Evolutionary conservation across 2,888 invertebrate species (phyloP), one percentile per base, ranked within the genome.

Genomic region (Pachycephus smyrnensis): DNA sequence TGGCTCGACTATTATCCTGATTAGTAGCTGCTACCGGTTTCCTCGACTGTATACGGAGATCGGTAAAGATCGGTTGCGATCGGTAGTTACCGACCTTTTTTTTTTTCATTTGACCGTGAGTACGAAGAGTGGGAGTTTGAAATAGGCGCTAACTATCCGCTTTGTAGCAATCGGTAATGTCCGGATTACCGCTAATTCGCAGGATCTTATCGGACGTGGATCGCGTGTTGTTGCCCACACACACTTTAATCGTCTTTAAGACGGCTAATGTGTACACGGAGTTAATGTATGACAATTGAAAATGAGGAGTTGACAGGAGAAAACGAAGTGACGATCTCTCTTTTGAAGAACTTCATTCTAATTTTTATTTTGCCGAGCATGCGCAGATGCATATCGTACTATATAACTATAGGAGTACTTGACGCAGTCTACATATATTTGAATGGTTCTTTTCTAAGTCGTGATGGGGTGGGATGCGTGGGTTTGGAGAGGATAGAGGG

Each of bases 121-220:
- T 23, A 55, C 15, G 55, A 23, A 4, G 55, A 23, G 55, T 9
- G 55, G 23, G 1, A 23, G 55, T 9, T 23, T 23, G 55, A 55
- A 23, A 23, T 55, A 55, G 55, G 23, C 2, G 55, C 55, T 55
- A 55, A 55, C 23, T 9, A 55, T 55, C 2, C 9, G 55, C 55
- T 55, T 55, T 55, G 23, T 55, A 23, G 23, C 23, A 23, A 55
- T 55, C 55, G 55, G 23, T 89, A 88, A 89, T 89, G 89, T 89
- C 88, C 88, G 84, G 87, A 89, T 88, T 88, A 86, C 84, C 87
- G 86, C 89, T 89, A 89, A 89, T 89, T 89, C 89, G 87, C 86
- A 84, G 85, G 81, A 55, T 23, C 55, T 55, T 55, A 55, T 23
- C 23, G 55, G 23, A 23, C 55, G 55, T 55, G 23, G 0, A 55